These are phyloP conservation scores for Drosophila dunni DNA, from an alignment of 1,140 invertebrate species.

Conservation along the genomic window DNA sequence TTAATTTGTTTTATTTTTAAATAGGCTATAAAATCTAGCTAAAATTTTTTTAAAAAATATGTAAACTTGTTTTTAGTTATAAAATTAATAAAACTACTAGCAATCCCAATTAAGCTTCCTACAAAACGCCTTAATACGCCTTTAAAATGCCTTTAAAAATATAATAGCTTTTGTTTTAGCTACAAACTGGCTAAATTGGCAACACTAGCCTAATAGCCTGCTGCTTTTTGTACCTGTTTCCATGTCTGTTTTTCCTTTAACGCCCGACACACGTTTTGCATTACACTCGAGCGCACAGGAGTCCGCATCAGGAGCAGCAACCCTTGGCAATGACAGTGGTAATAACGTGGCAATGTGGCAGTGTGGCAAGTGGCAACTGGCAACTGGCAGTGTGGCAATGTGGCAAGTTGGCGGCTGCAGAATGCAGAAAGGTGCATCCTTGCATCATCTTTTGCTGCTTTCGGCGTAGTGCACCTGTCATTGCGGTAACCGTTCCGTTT, in stretches of 20 bases:
- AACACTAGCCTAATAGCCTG: background rate
- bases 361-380: slow-evolving; percentile 1
- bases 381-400: too few relatives aligned
- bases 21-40: too few relatives aligned
- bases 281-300: slow-evolving; percentile 60
- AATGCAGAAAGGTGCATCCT: slow-evolving; percentile 77
- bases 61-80: too few relatives aligned
- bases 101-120: too few relatives aligned
- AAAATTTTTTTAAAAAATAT: too few relatives aligned
- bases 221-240: background rate
- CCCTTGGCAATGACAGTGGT: slow-evolving; percentile 4
- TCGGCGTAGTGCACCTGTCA: slow-evolving; percentile 68
- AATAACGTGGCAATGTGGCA: slow-evolving; percentile 26
- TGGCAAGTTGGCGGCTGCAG: slow-evolving; percentile 53
- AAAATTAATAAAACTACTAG: too few relatives aligned
- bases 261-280: slow-evolving; percentile 69
- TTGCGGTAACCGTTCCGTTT: slow-evolving; percentile 62
- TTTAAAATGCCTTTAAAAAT: too few relatives aligned
- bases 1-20: too few relatives aligned
- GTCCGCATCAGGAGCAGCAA: slow-evolving; percentile 27
- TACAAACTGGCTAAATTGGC: too few relatives aligned
- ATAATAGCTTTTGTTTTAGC: too few relatives aligned
- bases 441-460: slow-evolving; percentile 55
- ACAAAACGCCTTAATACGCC: too few relatives aligned
- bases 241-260: slow-evolving; percentile 33